Evolutionary conservation across 1,140 invertebrate species (phyloP), one percentile per base, ranked within the genome.

Genomic region (Magallana gigas): DNA sequence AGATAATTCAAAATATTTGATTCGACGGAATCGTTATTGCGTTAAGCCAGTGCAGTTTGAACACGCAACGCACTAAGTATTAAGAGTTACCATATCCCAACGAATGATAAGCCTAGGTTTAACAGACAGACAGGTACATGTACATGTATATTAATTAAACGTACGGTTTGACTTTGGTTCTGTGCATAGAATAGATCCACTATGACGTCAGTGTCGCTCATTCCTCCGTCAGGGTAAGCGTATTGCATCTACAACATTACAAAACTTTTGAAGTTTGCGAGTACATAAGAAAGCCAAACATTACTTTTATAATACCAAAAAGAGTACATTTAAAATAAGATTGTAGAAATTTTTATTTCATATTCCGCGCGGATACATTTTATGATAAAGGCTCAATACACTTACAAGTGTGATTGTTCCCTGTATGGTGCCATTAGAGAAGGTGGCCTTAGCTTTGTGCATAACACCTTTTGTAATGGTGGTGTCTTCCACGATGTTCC

Each of bases 171-270:
- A 23, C 80, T 48, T 82, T 56, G 12, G 57, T 82, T 59, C 62
- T 80, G 23, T 0, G 97, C 97, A 95, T 98, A 96, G 58, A 97
- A 95, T 8, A 99, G 94, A 91, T 98, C 98, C 4, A 98, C 96
- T 95, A 99, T 97, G 14, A 99, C 96, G 6, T 97, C 96, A 0
- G 98, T 99, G 91, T 99, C 98, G 93, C 98, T 98, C 90, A 96
- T 95, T 88, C 97, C 97, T 5, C 97, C 97, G 94, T 98, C 98
- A 85, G 96, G 96, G 94, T 98, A 97, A 16, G 98, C 95, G 16
- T 98, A 94, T 95, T 99, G 98, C 36, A 97, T 97, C 97, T 97
- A 92, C 81, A 64, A 88, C 36, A 62, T 48, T 16, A 36, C 11
- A 62, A 57, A 7, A 23, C 18, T 48, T 48, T 48, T 48, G 36